Percentiles rank a stretch among this genome's conserved stretches.
phyloP scores from a whole-genome alignment of 2,113 vertebrate species.

The Pampusana beccarii region DNA sequence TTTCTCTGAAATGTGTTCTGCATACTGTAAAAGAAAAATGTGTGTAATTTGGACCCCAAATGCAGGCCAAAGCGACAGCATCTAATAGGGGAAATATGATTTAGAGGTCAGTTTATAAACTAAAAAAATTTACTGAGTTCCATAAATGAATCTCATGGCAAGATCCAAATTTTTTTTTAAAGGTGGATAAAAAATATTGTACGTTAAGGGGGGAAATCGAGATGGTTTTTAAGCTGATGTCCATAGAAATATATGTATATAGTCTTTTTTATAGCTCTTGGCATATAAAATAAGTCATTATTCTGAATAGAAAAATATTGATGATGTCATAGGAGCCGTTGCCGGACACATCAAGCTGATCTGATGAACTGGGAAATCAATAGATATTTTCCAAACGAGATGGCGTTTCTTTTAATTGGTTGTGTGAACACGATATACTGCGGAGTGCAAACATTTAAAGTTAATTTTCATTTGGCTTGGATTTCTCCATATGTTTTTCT shows the following conservation, averaged over 20 bases:
- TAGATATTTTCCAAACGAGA: conserved; percentile 80
- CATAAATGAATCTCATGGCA: conserved; percentile 77
- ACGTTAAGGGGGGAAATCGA: conserved; percentile 73
- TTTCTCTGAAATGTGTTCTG: conserved; percentile 72
- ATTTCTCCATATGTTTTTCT: conserved; percentile 15
- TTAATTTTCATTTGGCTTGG: conserved; percentile 71
- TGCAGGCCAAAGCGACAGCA: conserved; percentile 57
- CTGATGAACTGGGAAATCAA: conserved; percentile 80
- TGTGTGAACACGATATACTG: conserved; percentile 72
- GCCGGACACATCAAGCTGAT: conserved; percentile 78
- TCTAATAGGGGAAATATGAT: conserved; percentile 78
- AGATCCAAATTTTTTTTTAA: conserved; percentile 71
- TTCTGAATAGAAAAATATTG: conserved; percentile 85
- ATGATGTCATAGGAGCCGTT: conserved; percentile 80
- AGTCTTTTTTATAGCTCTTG: conserved; percentile 77
- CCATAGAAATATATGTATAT: conserved; percentile 76
- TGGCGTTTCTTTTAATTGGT: conserved; percentile 81
- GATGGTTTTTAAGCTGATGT: conserved; percentile 72
- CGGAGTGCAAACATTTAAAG: conserved; percentile 55
- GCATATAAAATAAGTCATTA: conserved; percentile 83
- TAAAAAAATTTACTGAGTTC: conserved; percentile 78
- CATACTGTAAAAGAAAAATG: conserved; percentile 73
- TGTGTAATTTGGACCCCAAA: conserved; percentile 76
- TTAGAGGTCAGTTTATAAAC: conserved; percentile 76
- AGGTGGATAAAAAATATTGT: conserved; percentile 74